Percentiles rank a stretch among this genome's conserved stretches.
phyloP scores from a whole-genome alignment of 2,888 invertebrate genomes.

The Acheta domesticus region DNA sequence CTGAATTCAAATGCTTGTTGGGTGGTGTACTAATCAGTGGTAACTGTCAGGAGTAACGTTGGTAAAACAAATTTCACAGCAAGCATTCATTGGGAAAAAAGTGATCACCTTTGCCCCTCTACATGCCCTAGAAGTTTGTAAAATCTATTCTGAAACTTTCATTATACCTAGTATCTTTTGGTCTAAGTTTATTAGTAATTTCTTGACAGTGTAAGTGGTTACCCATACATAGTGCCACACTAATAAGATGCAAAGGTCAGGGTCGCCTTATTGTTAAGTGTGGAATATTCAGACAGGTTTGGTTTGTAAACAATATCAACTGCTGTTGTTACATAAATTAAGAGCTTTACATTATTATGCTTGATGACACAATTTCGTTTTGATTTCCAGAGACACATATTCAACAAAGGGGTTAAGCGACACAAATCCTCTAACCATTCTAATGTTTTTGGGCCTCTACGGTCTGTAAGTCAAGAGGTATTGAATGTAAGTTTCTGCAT shows the following conservation, averaged over 20 bases:
- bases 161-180: too few species aligned
- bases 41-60: too few species aligned
- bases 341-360: neutral
- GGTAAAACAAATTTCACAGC: too few species aligned
- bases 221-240: neutral
- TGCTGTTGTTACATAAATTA: too few species aligned
- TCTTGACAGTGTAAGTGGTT: neutral
- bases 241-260: neutral
- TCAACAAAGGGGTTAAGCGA: conserved; percentile 61
- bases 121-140: too few species aligned
- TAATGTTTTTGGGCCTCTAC: conserved; percentile 30
- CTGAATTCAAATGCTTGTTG: too few species aligned
- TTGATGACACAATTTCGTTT: neutral
- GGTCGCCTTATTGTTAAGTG: neutral
- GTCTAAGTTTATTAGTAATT: too few species aligned
- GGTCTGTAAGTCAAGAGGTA: conserved; percentile 46
- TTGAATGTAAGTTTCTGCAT: conserved; percentile 46
- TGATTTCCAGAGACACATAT: conserved; percentile 63
- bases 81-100: too few species aligned
- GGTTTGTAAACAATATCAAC: too few species aligned
- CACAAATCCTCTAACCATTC: conserved; percentile 36
- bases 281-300: neutral
- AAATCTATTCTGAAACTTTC: too few species aligned
- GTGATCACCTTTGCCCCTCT: too few species aligned
- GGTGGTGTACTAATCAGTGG: too few species aligned